Percentiles rank a stretch among this genome's conserved stretches.
phyloP scores from a whole-genome alignment of 1,140 invertebrate genomes.

The Ephestia elutella region DNA sequence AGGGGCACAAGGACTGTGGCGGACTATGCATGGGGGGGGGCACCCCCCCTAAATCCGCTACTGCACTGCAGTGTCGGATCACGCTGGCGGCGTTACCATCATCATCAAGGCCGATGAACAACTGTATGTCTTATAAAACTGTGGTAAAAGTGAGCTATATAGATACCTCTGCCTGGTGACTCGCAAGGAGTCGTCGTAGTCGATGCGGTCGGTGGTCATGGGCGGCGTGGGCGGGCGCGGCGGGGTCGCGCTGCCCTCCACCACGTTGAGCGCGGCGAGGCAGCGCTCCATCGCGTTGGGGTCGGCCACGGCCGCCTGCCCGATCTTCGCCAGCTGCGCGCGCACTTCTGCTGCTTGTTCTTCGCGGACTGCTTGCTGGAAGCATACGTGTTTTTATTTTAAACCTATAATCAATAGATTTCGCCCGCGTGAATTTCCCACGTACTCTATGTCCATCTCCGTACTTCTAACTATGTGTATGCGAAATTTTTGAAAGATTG shows the following conservation, averaged over 20 bases:
- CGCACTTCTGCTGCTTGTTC: slow-evolving; percentile 42
- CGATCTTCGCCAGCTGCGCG: slow-evolving; percentile 52
- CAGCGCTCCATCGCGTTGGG: slow-evolving; percentile 69
- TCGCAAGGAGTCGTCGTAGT: slow-evolving; percentile 50
- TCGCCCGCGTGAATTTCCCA: too few species aligned
- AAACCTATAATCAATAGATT: too few species aligned
- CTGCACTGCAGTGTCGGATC: too few species aligned
- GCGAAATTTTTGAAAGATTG: too few species aligned
- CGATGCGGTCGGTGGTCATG: slow-evolving; percentile 44
- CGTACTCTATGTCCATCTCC: too few species aligned
- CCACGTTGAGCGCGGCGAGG: slow-evolving; percentile 56
- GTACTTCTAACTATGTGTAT: too few species aligned
- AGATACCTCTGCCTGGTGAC: slow-evolving; percentile 34
- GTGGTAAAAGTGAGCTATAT: background rate
- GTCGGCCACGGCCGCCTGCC: slow-evolving; percentile 54
- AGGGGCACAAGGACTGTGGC: too few species aligned
- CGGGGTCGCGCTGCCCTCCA: slow-evolving; percentile 51
- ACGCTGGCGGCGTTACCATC: too few species aligned
- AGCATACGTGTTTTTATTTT: background rate
- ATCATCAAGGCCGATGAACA: too few species aligned
- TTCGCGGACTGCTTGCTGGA: slow-evolving; percentile 49
- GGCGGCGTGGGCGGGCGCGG: slow-evolving; percentile 44
- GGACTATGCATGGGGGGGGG: too few species aligned
- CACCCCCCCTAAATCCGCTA: too few species aligned
- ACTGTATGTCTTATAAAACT: background rate